Conservation (phyloP, 53 echinoderm and acorn worm genomes). For the Hippasteria phrygiana region DNA sequence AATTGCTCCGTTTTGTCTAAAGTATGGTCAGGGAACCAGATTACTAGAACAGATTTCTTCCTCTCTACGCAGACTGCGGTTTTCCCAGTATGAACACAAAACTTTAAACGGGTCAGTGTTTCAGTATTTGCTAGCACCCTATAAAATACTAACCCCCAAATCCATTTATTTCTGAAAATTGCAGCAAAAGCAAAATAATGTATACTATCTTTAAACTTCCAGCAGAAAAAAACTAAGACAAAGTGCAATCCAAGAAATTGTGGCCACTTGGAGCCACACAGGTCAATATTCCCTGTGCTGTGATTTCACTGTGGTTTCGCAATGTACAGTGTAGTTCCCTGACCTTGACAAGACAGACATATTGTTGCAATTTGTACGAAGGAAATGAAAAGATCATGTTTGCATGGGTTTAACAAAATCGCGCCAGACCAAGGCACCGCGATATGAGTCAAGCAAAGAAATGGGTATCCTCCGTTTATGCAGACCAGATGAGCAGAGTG, state of each 20-base stretch:
- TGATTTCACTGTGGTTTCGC: too few relatives aligned
- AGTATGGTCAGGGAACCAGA: too few relatives aligned
- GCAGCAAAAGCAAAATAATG: background rate
- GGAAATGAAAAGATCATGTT: constrained; percentile 55
- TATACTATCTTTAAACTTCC: background rate
- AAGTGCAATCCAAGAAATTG: background rate
- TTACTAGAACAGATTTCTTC: too few relatives aligned
- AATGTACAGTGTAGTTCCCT: constrained; percentile 1
- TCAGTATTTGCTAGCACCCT: too few relatives aligned
- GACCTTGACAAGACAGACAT: constrained; percentile 46
- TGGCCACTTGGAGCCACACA: background rate
- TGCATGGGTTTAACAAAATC: constrained; percentile 39
- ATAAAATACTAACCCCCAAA: too few relatives aligned
- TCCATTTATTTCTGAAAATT: too few relatives aligned
- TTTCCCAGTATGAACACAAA: too few relatives aligned
- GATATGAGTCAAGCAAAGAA: constrained; percentile 41
- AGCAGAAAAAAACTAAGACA: background rate
- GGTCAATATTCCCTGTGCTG: background rate
- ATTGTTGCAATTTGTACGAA: constrained; percentile 44
- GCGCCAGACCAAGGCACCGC: constrained; percentile 39
- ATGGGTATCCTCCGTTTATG: constrained; percentile 21
- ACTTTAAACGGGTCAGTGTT: too few relatives aligned
- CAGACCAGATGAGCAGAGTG: constrained; percentile 36
- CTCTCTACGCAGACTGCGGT: too few relatives aligned
- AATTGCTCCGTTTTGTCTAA: too few relatives aligned